phyloP scores from a whole-genome alignment of 2,888 invertebrate genomes.

The Diploptera punctata region DNA sequence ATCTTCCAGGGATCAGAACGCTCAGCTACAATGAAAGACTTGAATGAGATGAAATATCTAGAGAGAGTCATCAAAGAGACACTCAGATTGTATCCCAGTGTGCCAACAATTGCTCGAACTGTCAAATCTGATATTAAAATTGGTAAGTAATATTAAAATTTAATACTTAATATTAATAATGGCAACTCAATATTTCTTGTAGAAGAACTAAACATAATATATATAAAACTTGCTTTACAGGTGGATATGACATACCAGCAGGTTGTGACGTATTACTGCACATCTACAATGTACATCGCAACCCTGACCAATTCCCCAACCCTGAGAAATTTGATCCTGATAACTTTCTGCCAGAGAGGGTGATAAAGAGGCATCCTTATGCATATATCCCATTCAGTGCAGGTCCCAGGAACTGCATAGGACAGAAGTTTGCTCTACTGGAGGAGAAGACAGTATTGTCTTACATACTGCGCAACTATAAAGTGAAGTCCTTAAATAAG shows the following conservation, averaged over 20 bases:
- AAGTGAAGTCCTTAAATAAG: background rate
- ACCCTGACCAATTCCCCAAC: slow-evolving; percentile 56
- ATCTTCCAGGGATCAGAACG: slow-evolving; percentile 45
- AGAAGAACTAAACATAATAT: too few relatives aligned
- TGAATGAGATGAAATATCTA: too few relatives aligned
- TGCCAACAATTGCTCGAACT: slow-evolving; percentile 46
- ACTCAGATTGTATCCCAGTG: slow-evolving; percentile 47
- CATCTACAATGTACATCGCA: slow-evolving; percentile 54
- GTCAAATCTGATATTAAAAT: slow-evolving; percentile 58
- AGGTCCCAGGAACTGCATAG: too few relatives aligned
- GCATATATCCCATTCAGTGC: too few relatives aligned
- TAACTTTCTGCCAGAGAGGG: slow-evolving; percentile 57
- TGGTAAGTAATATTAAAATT: too few relatives aligned
- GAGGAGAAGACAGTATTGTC: too few relatives aligned
- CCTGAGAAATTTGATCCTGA: slow-evolving; percentile 60
- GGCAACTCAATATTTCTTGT: too few relatives aligned
- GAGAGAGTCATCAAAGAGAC: slow-evolving; percentile 47
- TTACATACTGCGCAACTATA: too few relatives aligned
- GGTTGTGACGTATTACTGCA: slow-evolving; percentile 51
- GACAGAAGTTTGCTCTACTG: too few relatives aligned
- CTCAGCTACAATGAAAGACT: slow-evolving; percentile 44
- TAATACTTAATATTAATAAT: too few relatives aligned
- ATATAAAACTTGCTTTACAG: too few relatives aligned
- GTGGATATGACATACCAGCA: slow-evolving; percentile 50
- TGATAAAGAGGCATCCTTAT: slow-evolving; percentile 53